Conservation (phyloP, 1,140 invertebrate genomes). For the Euwallacea fornicatus region DNA sequence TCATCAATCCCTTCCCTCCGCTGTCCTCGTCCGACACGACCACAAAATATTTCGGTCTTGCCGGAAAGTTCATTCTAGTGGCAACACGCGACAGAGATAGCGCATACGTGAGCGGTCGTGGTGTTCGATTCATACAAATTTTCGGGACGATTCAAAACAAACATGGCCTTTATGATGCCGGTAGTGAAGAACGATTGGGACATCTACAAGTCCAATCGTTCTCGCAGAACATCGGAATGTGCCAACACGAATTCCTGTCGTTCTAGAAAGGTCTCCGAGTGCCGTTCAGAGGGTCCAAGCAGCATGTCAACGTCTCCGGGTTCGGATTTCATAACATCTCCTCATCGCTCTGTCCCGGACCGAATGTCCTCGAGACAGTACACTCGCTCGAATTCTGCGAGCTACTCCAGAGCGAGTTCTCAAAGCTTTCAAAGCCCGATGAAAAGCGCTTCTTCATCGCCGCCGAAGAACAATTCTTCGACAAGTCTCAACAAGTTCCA, state of each 20-base stretch:
- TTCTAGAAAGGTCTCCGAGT: constrained; percentile 77
- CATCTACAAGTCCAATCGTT: constrained; percentile 82
- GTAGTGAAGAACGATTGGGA: constrained; percentile 91
- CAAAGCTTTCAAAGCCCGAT: constrained; percentile 60
- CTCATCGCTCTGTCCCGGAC: constrained; percentile 67
- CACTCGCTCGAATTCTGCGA: constrained; percentile 40
- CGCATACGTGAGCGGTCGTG: constrained; percentile 10
- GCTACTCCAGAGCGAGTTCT: constrained; percentile 64
- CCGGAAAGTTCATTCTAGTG: constrained; percentile 25
- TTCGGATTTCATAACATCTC: constrained; percentile 64
- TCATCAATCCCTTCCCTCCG: not conserved
- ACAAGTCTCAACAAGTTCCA: constrained; percentile 82
- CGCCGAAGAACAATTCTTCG: constrained; percentile 60
- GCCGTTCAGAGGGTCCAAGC: constrained; percentile 72
- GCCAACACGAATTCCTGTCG: constrained; percentile 65
- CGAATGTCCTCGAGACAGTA: constrained; percentile 60
- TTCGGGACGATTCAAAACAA: constrained; percentile 16
- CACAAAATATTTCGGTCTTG: constrained; percentile 33
- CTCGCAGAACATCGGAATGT: constrained; percentile 72
- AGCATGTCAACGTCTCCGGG: constrained; percentile 72
- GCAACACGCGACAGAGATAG: constrained; percentile 19
- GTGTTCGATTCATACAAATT: constrained; percentile 25
- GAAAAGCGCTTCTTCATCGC: constrained; percentile 58
- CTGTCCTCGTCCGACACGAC: constrained; percentile 14
- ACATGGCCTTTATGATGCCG: constrained; percentile 92